Percentiles rank a stretch among this genome's conserved stretches.
phyloP scores from a whole-genome alignment of 2,888 invertebrate species.

The Drosophila heteroneura region DNA sequence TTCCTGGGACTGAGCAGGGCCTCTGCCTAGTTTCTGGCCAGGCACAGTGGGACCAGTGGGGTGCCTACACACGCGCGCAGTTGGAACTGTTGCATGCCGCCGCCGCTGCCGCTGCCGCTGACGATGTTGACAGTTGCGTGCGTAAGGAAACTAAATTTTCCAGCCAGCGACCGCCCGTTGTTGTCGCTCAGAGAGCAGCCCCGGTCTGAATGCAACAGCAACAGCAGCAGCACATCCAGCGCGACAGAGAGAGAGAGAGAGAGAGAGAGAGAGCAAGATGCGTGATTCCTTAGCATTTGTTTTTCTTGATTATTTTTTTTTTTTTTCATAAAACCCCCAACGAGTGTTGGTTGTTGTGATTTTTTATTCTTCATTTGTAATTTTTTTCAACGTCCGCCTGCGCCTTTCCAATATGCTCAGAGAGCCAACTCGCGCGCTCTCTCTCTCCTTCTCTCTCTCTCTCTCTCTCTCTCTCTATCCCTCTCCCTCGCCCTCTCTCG shows the following conservation, averaged over 20 bases:
- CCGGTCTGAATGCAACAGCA: constrained; percentile 12
- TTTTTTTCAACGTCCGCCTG: constrained; percentile 47
- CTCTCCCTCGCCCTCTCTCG: constrained; percentile 16
- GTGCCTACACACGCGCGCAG: constrained; percentile 63
- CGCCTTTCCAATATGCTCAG: constrained; percentile 63
- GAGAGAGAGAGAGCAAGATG: constrained; percentile 24
- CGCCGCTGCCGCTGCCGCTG: neutral
- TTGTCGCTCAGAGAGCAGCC: constrained; percentile 8
- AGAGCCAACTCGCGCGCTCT: constrained; percentile 40
- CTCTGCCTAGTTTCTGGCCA: neutral
- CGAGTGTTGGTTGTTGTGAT: constrained; percentile 8
- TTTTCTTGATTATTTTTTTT: constrained; percentile 18
- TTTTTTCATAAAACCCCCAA: constrained; percentile 39
- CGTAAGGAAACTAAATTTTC: constrained; percentile 52
- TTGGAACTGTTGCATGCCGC: constrained; percentile 67
- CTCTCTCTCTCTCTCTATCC: neutral
- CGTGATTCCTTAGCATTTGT: constrained; percentile 49
- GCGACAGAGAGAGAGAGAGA: neutral
- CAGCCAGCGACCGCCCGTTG: constrained; percentile 63
- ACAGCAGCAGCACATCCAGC: constrained; percentile 8
- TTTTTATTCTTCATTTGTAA: constrained; percentile 41
- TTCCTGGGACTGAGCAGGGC: constrained; percentile 7
- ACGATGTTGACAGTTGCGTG: constrained; percentile 41
- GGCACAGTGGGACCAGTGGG: constrained; percentile 29
- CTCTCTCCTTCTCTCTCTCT: constrained; percentile 6